Evolutionary conservation across 2,888 invertebrate genomes (phyloP), one percentile per base, ranked within the genome.

Genomic region (Spicauda simplicius): DNA sequence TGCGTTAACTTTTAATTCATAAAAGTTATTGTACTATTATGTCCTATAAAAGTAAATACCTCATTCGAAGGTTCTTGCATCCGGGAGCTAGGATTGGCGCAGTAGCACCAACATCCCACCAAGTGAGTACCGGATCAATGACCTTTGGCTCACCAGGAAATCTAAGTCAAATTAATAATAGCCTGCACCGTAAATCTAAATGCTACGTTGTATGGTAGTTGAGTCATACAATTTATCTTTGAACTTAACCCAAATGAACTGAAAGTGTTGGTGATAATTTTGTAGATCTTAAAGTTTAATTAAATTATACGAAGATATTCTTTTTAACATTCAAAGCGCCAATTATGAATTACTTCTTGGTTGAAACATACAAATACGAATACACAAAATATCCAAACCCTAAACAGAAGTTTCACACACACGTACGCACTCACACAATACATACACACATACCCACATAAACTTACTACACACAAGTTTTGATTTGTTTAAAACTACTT

Each of bases 111-210:
- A 83, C 88, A 87, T 87, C 88, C 86, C 82, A 86, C 85, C 80
- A 88, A 85, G 86, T 74, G 75, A 72, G 73, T 74, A 30, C 18
- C 73, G 78, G 78, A 85, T 85, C 87, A 81, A 79, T 80, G 81
- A 88, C 88, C 90, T 75, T 72, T 64, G 70, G 72, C 72, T 77
- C 81, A 80, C 81, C 81, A 85, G 85, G 85, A 86, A 86, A 84
- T 80, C 82, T 80, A 81, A 82, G 80, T 85, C 81, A 85, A 87
- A 87, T 86, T 88, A 87, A 88, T 86, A 84, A 59, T 53, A 54
- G 59, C 59, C 65, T 58, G 54, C 59, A 60, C 59, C 53, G 20
- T 18, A 52, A 16, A 45, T 59, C 30, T 50, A 56, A 37, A 67
- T 37, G 50, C n/a, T 37, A 52, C n/a, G 58, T 14, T 57, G n/a